Evolutionary conservation across 2,797 vertebrate species (phyloP).

Genomic region (Lepilemur ruficaudatus): DNA sequence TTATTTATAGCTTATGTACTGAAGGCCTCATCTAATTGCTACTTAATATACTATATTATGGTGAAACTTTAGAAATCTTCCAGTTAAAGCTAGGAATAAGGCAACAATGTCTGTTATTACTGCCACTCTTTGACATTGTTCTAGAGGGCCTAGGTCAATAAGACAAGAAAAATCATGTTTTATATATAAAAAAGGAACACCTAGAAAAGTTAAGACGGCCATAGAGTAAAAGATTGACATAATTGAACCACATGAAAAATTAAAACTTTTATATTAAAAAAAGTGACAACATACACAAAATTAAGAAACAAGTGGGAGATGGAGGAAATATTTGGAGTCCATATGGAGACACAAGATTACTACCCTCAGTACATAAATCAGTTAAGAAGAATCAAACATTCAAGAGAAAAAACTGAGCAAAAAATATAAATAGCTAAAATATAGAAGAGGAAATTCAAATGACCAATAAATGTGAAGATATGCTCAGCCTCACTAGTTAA

Average conservation of each 20-base stretch:
- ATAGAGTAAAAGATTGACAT: not conserved
- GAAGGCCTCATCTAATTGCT: not conserved
- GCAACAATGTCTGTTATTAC: not conserved
- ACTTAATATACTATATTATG: not conserved
- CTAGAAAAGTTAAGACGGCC: not conserved
- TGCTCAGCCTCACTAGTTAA: not conserved
- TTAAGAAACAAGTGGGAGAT: not conserved
- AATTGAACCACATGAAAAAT: not conserved
- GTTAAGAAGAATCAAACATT: not conserved
- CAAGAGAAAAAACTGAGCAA: not conserved
- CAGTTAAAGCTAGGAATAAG: not conserved
- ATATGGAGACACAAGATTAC: not conserved
- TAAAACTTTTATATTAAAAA: not conserved
- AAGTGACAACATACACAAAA: not conserved
- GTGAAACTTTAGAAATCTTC: not conserved
- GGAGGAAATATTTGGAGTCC: not conserved
- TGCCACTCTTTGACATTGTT: not conserved
- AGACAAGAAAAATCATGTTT: not conserved
- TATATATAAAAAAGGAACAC: not conserved
- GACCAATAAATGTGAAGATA: not conserved
- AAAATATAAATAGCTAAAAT: not conserved
- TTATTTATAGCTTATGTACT: not conserved
- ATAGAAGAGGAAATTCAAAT: not conserved
- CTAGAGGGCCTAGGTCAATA: not conserved
- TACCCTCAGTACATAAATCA: not conserved